Conservation (phyloP, 37 sponge, comb jelly and placozoan species). For the Diacarnus erythraeanus region DNA sequence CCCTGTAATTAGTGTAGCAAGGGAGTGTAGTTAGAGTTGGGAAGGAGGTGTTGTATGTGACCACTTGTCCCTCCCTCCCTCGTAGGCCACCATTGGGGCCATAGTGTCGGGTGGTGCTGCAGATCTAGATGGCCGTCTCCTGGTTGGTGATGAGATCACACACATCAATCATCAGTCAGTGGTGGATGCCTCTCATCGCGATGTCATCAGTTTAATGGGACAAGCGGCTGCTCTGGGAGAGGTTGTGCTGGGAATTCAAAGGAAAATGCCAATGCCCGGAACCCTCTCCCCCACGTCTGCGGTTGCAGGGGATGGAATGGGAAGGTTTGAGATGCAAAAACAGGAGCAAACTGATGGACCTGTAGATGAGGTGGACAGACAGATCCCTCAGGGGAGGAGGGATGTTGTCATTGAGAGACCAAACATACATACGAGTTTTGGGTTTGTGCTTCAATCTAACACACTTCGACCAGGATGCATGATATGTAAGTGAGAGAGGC, state of each 20-base stretch:
- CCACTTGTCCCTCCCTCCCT: not conserved
- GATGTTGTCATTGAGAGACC: constrained; percentile 62
- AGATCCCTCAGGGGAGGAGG: constrained; percentile 41
- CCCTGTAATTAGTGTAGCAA: too few relatives aligned
- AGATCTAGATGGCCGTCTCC: constrained; percentile 86
- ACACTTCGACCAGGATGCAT: constrained; percentile 68
- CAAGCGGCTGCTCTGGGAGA: constrained; percentile 63
- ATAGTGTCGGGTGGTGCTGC: constrained; percentile 85
- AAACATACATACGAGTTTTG: constrained; percentile 75
- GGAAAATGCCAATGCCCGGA: constrained; percentile 52
- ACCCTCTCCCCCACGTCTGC: constrained; percentile 21
- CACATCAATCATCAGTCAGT: constrained; percentile 89
- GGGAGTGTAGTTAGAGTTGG: too few relatives aligned
- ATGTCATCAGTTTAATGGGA: constrained; percentile 87
- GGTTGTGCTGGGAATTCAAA: constrained; percentile 38
- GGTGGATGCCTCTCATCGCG: constrained; percentile 73
- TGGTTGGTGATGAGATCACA: constrained; percentile 90
- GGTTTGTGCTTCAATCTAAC: constrained; percentile 93
- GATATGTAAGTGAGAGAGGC: constrained; percentile 21
- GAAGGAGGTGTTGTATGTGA: not conserved
- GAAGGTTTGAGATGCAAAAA: constrained; percentile 33
- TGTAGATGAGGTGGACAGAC: constrained; percentile 14
- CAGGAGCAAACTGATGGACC: constrained; percentile 6
- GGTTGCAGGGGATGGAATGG: constrained; percentile 17
- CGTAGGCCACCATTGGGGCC: constrained; percentile 76